Evolutionary conservation across 1,140 invertebrate species (phyloP), one percentile per base, ranked within the genome.

Genomic region (Lasaia peninsularis): DNA sequence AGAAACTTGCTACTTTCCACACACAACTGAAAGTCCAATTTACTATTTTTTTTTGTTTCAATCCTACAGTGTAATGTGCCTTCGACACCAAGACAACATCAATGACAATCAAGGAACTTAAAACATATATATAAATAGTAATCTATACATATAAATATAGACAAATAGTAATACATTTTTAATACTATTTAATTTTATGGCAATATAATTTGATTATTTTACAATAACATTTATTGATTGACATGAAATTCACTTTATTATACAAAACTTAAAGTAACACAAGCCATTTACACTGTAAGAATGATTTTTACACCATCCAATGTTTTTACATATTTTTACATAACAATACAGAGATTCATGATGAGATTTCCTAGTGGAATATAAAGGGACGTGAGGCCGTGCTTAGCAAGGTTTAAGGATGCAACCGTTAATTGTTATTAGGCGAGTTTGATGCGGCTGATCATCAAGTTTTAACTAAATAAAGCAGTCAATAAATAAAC

Each of bases 401-500:
- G 77, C 81, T 79, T 78, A 85, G 80, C 79, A 81, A 79, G 81
- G 75, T 81, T 81, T 80, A 78, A 74, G 73, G 73, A 82, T 83
- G 79, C 80, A 88, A 84, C 80, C 76, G 71, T 80, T 78, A 79
- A 76, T 73, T 70, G 64, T 74, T 71, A 74, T 78, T 80, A 83
- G 80, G 79, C 80, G 69, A 71, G 52, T 67, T 68, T 62, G 73
- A 73, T 74, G 74, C 67, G 67, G 69, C 73, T 70, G 67, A 76
- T 75, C 76, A 73, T 71, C 58, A 63, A 80, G 65, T 70, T 80
- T 80, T 81, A 81, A 85, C 86, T 88, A 87, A 88, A 82, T 83
- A 85, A 85, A 87, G 86, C 86, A 86, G 86, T 88, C 86, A 88
- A 88, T 88, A 88, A 87, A 88, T 88, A 88, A 88, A 87, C 74